Evolutionary conservation across 2,113 vertebrate genomes (phyloP).

Genomic region (Colius striatus): DNA sequence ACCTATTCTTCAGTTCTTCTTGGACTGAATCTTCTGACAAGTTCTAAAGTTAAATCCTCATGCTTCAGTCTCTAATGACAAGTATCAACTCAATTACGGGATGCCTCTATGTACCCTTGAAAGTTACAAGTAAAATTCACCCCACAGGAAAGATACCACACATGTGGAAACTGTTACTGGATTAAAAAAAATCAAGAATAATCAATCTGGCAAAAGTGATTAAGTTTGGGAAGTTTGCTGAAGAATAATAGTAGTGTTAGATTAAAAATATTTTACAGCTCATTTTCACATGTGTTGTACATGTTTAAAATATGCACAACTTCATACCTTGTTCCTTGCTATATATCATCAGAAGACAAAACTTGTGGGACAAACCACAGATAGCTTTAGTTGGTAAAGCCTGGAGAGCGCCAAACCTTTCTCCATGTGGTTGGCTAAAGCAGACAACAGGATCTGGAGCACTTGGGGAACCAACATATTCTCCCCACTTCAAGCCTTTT

Average conservation of each 20-base stretch:
- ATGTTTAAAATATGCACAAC: background rate
- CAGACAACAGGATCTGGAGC: constrained; percentile 94
- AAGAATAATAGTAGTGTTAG: background rate
- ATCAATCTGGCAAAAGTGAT: background rate
- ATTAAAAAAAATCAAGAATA: background rate
- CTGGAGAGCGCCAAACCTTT: constrained; percentile 91
- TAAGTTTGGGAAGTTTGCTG: background rate
- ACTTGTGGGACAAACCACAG: constrained; percentile 92
- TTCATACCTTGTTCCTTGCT: constrained; percentile 96
- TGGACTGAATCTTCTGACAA: background rate
- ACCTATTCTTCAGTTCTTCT: background rate
- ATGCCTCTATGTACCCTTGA: background rate
- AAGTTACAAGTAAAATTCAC: background rate
- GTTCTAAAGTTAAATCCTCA: background rate
- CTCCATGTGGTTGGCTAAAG: constrained; percentile 96
- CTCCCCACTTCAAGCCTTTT: constrained; percentile 97
- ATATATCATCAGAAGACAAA: constrained; percentile 99
- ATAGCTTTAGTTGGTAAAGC: constrained; percentile 94
- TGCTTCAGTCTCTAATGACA: background rate
- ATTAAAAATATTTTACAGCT: background rate
- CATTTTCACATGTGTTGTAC: background rate
- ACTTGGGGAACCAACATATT: constrained; percentile 97
- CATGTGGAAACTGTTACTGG: background rate
- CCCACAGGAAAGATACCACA: background rate
- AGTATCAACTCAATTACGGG: background rate